Evolutionary conservation across 2,797 vertebrate species (phyloP).

Genomic region (Nasua narica): DNA sequence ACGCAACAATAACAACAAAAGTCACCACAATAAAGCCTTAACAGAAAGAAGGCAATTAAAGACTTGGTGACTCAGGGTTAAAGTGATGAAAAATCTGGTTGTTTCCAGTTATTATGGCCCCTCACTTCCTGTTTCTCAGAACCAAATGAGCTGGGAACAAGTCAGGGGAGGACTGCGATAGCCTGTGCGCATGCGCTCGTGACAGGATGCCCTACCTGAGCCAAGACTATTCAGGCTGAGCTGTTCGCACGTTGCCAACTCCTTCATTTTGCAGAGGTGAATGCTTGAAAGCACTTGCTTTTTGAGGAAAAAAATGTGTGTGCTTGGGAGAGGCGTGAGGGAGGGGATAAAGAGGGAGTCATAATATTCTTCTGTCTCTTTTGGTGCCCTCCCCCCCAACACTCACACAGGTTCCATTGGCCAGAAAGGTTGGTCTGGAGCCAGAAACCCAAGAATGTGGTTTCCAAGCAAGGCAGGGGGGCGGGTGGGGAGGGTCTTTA

Average conservation of each 20-base stretch:
- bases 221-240: background rate
- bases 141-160: background rate
- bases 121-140: slow-evolving; percentile 3
- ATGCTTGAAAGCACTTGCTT: background rate
- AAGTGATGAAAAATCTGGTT: background rate
- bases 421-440: background rate
- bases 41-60: background rate
- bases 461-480: background rate
- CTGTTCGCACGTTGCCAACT: background rate
- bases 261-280: background rate
- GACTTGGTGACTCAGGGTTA: background rate
- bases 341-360: background rate
- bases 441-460: background rate
- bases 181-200: background rate
- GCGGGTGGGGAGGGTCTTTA: rapidly evolving
- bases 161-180: background rate
- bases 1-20: slow-evolving; percentile 11
- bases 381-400: background rate
- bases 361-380: background rate
- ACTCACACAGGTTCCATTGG: background rate
- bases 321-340: background rate
- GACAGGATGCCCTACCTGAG: no score
- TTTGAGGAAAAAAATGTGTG: background rate
- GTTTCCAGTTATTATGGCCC: background rate
- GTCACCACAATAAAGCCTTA: background rate